These are phyloP conservation scores for Girardinus metallicus DNA, from an alignment of 2,797 vertebrate species.

Conservation along the genomic window DNA sequence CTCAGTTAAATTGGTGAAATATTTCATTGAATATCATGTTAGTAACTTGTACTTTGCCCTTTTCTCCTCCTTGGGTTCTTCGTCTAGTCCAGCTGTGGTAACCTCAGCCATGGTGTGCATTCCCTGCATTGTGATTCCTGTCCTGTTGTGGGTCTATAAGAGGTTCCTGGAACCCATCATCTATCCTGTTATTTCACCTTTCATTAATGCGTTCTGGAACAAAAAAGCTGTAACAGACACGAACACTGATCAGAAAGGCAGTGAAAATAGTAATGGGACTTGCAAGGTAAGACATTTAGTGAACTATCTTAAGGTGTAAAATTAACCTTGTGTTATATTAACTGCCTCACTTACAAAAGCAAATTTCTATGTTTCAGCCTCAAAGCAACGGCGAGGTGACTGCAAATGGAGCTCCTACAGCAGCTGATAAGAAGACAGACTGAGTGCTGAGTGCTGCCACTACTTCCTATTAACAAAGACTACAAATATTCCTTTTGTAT, in stretches of 20 bases:
- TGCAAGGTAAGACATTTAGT: conserved; percentile 62
- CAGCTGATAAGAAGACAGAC: conserved; percentile 86
- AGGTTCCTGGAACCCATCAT: conserved; percentile 92
- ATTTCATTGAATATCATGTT: neutral
- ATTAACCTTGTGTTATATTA: neutral
- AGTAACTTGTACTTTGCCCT: neutral
- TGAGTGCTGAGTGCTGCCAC: conserved; percentile 73
- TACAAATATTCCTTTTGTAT: conserved; percentile 60
- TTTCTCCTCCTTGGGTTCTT: conserved; percentile 28
- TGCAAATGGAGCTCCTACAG: conserved; percentile 64
- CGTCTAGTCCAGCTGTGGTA: neutral
- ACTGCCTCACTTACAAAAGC: neutral
- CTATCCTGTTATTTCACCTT: conserved; percentile 89
- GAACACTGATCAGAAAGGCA: conserved; percentile 35
- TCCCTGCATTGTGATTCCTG: conserved; percentile 95
- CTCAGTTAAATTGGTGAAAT: neutral
- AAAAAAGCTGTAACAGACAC: conserved; percentile 80
- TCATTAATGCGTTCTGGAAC: conserved; percentile 86
- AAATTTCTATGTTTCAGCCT: conserved; percentile 69
- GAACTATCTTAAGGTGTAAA: neutral
- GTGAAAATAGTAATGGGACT: conserved; percentile 62
- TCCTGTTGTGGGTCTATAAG: conserved; percentile 97
- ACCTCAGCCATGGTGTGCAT: conserved; percentile 91
- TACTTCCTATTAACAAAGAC: conserved; percentile 23
- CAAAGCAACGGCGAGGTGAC: conserved; percentile 63